phyloP scores from a whole-genome alignment of 2,113 vertebrate species.

The Aspidoscelis tigris region DNA sequence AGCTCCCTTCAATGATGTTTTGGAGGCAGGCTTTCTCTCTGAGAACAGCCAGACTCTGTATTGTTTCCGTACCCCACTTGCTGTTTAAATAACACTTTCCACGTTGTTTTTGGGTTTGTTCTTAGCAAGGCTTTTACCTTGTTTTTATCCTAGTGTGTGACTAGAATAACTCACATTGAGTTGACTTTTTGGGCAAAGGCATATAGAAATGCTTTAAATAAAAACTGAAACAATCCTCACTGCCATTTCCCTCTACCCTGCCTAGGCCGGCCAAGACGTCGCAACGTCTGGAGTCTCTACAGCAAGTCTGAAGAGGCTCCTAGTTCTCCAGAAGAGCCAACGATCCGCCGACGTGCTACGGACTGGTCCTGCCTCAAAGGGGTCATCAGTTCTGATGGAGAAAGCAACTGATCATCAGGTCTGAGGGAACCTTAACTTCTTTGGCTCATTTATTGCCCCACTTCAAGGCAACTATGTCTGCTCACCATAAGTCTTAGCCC shows the following conservation, averaged over 20 bases:
- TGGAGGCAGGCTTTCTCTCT: too few relatives aligned
- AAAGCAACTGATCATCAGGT: constrained; percentile 74
- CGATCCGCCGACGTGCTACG: constrained; percentile 26
- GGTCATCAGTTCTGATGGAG: constrained; percentile 85
- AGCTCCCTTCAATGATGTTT: too few relatives aligned
- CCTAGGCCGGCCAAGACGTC: constrained; percentile 67
- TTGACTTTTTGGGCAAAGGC: too few relatives aligned
- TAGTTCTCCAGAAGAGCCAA: constrained; percentile 26
- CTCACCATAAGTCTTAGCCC: not conserved
- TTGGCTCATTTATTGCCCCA: not conserved
- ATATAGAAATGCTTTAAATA: too few relatives aligned
- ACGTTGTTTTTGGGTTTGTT: too few relatives aligned
- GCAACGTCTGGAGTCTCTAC: constrained; percentile 68
- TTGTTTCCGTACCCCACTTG: too few relatives aligned
- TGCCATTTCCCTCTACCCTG: not conserved
- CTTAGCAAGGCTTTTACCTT: too few relatives aligned
- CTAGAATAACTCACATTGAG: too few relatives aligned
- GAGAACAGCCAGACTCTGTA: too few relatives aligned
- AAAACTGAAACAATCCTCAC: not conserved
- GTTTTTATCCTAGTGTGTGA: too few relatives aligned
- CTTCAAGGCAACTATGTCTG: too few relatives aligned
- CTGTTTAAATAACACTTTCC: too few relatives aligned
- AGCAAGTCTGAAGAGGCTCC: constrained; percentile 1
- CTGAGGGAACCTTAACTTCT: not conserved
- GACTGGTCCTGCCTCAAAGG: constrained; percentile 80